These are phyloP conservation scores for Dendrophyllia cribrosa DNA, from an alignment of 64 coral and sea anemone genomes.

Conservation along the genomic window DNA sequence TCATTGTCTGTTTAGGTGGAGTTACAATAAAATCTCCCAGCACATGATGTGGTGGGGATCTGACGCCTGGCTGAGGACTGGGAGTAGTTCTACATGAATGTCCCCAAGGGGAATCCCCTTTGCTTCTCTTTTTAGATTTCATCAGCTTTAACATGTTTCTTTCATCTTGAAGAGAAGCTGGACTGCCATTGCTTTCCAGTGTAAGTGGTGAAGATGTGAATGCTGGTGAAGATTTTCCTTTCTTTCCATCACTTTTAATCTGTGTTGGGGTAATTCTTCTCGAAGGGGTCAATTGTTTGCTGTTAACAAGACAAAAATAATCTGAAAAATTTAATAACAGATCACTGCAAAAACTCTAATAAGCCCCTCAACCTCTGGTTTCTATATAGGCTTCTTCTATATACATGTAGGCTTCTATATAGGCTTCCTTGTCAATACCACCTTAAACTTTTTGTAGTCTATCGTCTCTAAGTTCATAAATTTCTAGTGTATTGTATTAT, in stretches of 20 bases:
- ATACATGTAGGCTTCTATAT: no score
- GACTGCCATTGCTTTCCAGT: slow-evolving; percentile 51
- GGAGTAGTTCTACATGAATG: slow-evolving; percentile 42
- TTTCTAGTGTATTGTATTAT: no score
- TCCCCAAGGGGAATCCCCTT: slow-evolving; percentile 76
- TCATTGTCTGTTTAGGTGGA: slow-evolving; percentile 26
- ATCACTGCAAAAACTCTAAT: no score
- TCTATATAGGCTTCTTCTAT: no score
- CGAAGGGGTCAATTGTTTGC: slow-evolving; percentile 74
- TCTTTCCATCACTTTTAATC: slow-evolving; percentile 55
- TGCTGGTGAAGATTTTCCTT: slow-evolving; percentile 39
- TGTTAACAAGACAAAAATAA: slow-evolving; percentile 26
- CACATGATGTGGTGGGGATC: slow-evolving; percentile 64
- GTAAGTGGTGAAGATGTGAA: slow-evolving; percentile 56
- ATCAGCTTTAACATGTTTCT: slow-evolving; percentile 73
- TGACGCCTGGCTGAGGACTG: slow-evolving; percentile 49
- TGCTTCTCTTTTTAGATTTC: slow-evolving; percentile 72
- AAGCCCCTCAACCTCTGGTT: no score
- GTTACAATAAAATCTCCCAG: slow-evolving; percentile 81
- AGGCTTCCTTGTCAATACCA: no score
- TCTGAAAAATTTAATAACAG: not conserved
- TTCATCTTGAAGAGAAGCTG: slow-evolving; percentile 87
- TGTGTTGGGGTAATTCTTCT: slow-evolving; percentile 92
- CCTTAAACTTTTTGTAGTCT: no score
- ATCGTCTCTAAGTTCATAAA: no score